Percentiles rank a stretch among this genome's conserved stretches.
Evolutionary conservation across 2,113 vertebrate species (phyloP).

Genomic region (Eptesicus fuscus): DNA sequence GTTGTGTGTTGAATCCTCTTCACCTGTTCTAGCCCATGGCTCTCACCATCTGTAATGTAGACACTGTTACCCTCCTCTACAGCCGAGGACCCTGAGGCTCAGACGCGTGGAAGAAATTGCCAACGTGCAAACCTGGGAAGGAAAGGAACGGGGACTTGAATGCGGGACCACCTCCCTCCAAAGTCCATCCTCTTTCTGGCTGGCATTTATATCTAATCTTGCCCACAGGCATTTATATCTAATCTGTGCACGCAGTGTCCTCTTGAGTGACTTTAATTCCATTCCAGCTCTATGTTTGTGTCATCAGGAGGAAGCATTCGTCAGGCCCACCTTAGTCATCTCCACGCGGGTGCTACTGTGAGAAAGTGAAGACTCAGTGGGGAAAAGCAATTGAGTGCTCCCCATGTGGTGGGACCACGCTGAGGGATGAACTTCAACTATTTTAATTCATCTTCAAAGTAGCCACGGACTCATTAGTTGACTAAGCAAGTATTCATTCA

Average conservation of each 20-base stretch:
- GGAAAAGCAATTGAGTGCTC: neutral
- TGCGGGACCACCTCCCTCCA: neutral
- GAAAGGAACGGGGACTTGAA: neutral
- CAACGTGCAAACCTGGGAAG: neutral
- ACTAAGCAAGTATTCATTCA: neutral
- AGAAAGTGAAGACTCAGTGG: neutral
- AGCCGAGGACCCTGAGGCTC: neutral
- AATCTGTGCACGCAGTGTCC: neutral
- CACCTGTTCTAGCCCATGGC: neutral
- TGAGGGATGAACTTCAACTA: neutral
- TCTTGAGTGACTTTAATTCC: neutral
- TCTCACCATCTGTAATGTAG: neutral
- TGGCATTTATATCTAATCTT: neutral
- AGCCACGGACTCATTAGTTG: neutral
- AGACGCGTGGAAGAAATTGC: neutral
- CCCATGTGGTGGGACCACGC: fast-evolving
- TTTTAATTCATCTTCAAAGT: neutral
- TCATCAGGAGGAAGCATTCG: neutral
- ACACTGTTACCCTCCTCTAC: neutral
- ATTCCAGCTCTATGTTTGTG: neutral
- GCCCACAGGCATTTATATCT: neutral
- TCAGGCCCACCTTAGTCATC: neutral
- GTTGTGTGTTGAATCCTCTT: neutral
- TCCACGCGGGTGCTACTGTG: neutral
- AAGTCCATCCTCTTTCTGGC: neutral